phyloP scores from a whole-genome alignment of 2,113 vertebrate genomes.

The Phocoena sinus region DNA sequence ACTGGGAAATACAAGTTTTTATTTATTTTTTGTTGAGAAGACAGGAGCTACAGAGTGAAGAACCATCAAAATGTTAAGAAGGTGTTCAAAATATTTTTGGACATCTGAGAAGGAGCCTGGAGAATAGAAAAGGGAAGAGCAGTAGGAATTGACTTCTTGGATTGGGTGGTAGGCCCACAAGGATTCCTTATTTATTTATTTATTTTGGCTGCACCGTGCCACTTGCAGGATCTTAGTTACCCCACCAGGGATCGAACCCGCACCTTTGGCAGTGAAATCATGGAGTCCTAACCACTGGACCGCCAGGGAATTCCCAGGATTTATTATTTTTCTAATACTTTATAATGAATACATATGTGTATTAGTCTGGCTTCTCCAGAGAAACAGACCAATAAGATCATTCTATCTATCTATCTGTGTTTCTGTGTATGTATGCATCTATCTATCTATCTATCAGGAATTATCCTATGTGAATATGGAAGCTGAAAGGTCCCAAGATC shows the following conservation, averaged over 20 bases:
- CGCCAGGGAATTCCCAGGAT: background rate
- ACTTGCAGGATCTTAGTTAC: background rate
- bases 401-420: background rate
- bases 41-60: background rate
- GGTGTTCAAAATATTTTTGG: background rate
- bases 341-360: background rate
- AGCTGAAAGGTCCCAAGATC: background rate
- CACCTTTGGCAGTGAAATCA: background rate
- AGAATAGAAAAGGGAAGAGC: background rate
- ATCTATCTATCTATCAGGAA: background rate
- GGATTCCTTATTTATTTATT: background rate
- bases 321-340: background rate
- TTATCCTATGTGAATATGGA: background rate
- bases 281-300: background rate
- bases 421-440: rapidly evolving
- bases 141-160: background rate
- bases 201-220: background rate
- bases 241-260: background rate
- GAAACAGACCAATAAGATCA: background rate
- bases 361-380: background rate
- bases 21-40: background rate
- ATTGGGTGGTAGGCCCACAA: background rate
- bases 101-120: background rate
- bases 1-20: background rate
- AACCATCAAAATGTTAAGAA: background rate